phyloP scores from a whole-genome alignment of 2,113 vertebrate species.

The Aviceda subcristata region DNA sequence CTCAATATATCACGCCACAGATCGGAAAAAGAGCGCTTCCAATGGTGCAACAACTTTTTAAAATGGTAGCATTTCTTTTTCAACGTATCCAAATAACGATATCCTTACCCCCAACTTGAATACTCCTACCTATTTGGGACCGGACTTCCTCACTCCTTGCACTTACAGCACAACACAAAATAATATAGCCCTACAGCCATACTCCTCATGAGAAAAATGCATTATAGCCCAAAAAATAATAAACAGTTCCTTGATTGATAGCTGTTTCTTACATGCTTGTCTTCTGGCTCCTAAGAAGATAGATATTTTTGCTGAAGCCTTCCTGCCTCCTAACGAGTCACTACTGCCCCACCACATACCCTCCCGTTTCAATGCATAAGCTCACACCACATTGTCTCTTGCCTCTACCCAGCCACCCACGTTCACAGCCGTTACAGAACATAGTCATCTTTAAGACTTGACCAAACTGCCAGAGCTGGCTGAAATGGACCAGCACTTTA shows the following conservation, averaged over 20 bases:
- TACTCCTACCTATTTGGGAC: not conserved
- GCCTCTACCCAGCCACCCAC: accelerated
- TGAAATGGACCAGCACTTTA: not conserved
- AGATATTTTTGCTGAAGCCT: not conserved
- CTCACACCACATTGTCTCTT: not conserved
- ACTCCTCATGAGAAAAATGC: not conserved
- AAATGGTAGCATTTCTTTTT: not conserved
- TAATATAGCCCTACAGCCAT: not conserved
- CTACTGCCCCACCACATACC: accelerated
- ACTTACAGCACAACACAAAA: not conserved
- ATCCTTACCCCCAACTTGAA: not conserved
- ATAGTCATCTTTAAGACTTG: not conserved
- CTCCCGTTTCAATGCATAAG: accelerated
- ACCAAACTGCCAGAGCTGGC: not conserved
- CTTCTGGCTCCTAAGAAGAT: not conserved
- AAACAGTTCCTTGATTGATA: not conserved
- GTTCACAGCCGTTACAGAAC: not conserved
- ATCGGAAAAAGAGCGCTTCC: not conserved
- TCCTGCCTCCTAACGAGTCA: not conserved
- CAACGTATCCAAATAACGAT: not conserved
- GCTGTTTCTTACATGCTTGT: not conserved
- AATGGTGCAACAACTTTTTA: not conserved
- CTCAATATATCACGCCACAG: not conserved
- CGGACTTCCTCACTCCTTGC: not conserved
- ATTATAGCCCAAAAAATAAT: not conserved